A percentile compares a stretch with the other conserved stretches of the same genome.
Conservation (phyloP, 2,113 vertebrate genomes). For the Petaurus breviceps region DNA sequence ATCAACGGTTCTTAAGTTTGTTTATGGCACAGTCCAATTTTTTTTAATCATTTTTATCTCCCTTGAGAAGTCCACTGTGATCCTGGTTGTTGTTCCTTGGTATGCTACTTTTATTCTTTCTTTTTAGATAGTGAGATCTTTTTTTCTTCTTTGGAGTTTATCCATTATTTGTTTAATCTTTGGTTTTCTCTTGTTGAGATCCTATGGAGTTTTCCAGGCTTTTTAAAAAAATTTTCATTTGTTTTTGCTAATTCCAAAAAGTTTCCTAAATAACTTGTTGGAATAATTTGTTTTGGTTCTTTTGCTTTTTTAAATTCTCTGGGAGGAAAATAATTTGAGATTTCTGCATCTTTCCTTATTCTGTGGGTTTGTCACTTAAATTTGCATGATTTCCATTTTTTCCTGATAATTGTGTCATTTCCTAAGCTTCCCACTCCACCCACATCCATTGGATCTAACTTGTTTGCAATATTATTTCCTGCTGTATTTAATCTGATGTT, state of each 20-base stretch:
- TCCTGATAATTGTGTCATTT: not conserved
- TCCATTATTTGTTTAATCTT: not conserved
- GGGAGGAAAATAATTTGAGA: not conserved
- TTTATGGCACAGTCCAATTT: not conserved
- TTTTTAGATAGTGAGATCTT: not conserved
- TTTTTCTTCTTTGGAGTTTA: not conserved
- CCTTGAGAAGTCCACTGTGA: not conserved
- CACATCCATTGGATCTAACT: not conserved
- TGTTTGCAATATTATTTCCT: not conserved
- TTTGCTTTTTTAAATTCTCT: not conserved
- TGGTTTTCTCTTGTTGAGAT: not conserved
- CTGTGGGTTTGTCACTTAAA: not conserved
- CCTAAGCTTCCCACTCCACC: not conserved
- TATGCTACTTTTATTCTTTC: not conserved
- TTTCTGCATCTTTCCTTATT: not conserved
- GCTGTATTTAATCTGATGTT: not conserved
- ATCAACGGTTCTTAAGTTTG: not conserved
- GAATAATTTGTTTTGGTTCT: not conserved
- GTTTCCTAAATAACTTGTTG: not conserved
- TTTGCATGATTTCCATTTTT: not conserved
- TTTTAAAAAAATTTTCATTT: not conserved
- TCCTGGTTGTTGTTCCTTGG: not conserved
- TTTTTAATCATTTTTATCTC: not conserved
- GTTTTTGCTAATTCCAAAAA: not conserved
- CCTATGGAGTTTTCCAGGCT: not conserved